Conservation (phyloP, 2,797 vertebrate species). For the Gila robusta region DNA sequence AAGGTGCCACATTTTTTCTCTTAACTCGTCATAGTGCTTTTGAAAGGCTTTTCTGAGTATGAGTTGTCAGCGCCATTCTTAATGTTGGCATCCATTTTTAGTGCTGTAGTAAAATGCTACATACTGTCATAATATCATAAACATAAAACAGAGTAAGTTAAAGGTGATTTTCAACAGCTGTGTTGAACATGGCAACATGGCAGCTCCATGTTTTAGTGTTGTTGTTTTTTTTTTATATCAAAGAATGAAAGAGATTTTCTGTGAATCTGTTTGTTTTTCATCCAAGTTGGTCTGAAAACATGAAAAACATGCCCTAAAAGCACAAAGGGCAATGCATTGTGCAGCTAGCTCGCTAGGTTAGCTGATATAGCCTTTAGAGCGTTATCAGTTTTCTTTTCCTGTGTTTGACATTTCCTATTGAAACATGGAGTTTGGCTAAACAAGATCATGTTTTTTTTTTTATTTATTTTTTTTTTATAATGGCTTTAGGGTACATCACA, state of each 20-base stretch:
- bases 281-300: not conserved
- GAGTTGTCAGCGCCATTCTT: slow-evolving; percentile 48
- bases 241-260: not conserved
- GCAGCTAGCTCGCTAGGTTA: not conserved
- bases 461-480: not conserved
- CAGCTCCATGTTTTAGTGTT: not conserved
- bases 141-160: slow-evolving; percentile 15
- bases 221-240: not conserved
- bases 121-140: slow-evolving; percentile 11
- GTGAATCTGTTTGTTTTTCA: not conserved
- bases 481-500: not conserved
- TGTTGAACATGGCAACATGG: not conserved
- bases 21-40: slow-evolving; percentile 70
- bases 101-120: slow-evolving; percentile 37
- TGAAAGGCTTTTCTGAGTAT: slow-evolving; percentile 59
- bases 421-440: not conserved
- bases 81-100: slow-evolving; percentile 69
- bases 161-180: not conserved
- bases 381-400: not conserved
- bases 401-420: not conserved
- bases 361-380: not conserved
- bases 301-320: not conserved
- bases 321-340: not conserved
- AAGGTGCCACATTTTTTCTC: slow-evolving; percentile 83
- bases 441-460: not conserved